Conservation (phyloP, 30 jellyfish, hydroid and myxozoan species). For the Sanderia malayensis region DNA sequence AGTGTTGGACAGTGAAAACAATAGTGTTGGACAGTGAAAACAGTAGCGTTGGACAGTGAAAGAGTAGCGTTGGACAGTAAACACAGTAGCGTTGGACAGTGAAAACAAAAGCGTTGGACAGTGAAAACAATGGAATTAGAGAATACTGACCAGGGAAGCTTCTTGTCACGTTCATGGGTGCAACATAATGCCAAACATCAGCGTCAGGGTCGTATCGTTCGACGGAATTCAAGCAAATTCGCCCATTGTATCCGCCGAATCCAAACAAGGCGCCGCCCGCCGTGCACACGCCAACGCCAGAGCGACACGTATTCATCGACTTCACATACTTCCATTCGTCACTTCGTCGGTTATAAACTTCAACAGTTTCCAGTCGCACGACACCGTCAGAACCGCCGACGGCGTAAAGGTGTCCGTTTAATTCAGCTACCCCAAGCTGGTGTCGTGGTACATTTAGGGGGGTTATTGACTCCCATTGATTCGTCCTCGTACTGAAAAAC, state of each 20-base stretch:
- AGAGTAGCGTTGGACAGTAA: no score
- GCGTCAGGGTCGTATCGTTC: constrained; percentile 88
- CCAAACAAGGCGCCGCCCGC: constrained; percentile 80
- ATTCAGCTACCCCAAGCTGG: constrained; percentile 95
- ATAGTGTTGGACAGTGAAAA: neutral
- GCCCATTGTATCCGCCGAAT: constrained; percentile 96
- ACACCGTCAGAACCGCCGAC: constrained; percentile 97
- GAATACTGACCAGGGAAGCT: constrained; percentile 99
- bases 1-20: neutral
- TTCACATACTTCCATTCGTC: constrained; percentile 73
- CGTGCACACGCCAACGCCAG: constrained; percentile 92
- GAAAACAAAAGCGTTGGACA: no score
- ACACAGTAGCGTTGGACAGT: no score
- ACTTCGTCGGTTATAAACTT: constrained; percentile 46
- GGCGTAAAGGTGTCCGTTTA: constrained; percentile 74
- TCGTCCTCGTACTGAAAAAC: constrained; percentile 61
- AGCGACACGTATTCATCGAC: constrained; percentile 83
- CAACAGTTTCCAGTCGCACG: constrained; percentile 79
- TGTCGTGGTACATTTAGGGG: constrained; percentile 85
- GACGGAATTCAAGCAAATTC: constrained; percentile 84
- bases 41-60: no score
- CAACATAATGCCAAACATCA: constrained; percentile 71
- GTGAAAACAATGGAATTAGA: no score
- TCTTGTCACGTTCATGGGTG: constrained; percentile 81
- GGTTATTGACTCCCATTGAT: constrained; percentile 71